Percentiles rank a stretch among this genome's conserved stretches.
Conservation (phyloP, 2,888 invertebrate genomes). For the Julus scanicus region DNA sequence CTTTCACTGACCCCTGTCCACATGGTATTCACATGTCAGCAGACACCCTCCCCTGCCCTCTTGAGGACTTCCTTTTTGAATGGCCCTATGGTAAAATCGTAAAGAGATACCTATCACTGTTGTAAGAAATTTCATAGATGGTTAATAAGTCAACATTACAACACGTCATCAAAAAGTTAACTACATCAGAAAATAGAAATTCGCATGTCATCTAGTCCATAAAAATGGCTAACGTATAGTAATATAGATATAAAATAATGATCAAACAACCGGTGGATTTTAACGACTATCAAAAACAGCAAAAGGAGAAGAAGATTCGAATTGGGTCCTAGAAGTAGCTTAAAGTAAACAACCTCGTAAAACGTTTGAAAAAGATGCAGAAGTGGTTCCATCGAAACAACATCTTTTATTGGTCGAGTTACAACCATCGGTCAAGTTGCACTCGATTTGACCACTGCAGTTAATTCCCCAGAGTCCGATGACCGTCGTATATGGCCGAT, state of each 20-base stretch:
- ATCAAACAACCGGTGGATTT: not conserved
- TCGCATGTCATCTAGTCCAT: too few species aligned
- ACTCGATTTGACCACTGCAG: conserved; percentile 5
- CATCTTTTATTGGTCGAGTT: conserved; percentile 23
- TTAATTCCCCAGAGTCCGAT: conserved; percentile 28
- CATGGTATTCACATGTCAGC: too few species aligned
- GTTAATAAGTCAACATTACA: too few species aligned
- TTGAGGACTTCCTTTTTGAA: too few species aligned
- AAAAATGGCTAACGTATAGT: too few species aligned
- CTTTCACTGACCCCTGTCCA: too few species aligned
- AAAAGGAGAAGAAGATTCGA: not conserved
- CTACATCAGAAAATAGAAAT: too few species aligned
- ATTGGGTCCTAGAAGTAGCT: not conserved
- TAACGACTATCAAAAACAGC: not conserved
- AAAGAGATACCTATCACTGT: too few species aligned
- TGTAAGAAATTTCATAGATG: too few species aligned
- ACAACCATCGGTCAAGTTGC: not conserved
- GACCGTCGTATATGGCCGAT: not conserved
- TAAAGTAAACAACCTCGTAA: not conserved
- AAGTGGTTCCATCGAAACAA: conserved; percentile 3
- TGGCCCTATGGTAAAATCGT: too few species aligned
- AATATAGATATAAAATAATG: not conserved
- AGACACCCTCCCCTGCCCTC: too few species aligned
- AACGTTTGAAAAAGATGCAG: not conserved
- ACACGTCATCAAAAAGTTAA: too few species aligned